Base-by-base conservation (phyloP, 1,140 invertebrate species). In the Drosophila truncata region DNA sequence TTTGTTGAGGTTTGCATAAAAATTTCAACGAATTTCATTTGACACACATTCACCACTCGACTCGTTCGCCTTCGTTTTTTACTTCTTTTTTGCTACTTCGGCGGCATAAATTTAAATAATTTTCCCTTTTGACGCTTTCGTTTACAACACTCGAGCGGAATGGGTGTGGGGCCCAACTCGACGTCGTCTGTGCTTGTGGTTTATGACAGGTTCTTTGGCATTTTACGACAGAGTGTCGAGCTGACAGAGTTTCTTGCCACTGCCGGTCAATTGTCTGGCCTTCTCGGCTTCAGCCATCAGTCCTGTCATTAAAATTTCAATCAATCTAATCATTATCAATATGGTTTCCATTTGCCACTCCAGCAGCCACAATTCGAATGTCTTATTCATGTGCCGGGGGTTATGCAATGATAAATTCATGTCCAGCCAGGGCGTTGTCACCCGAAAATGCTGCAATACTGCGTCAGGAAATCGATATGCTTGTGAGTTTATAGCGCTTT, bases 1-100 rank as follows among this genome's bases (percentile, higher is more conserved):
- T 90, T 90, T 90, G 85, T 84, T 90, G 70, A 74, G 81, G 85
- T 71, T 88, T 78, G 85, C 85, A 88, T 90, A 81, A 84, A 54
- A 84, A 78, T 27, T 81, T 67, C 58, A 84, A 57, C 67, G 84
- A 83, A 80, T 88, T 84, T 84, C 77, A 78, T 63, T 88, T 88
- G 83, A 77, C 80, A 80, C 69, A 88, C 74, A 88, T 74, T 65
- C 76, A 31, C 35, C 16, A 55, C 49, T 61, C 59, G 31, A 49
- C 76, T 63, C 58, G 29, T 29, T 61, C 23, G 61, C 63, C 70
- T 39, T 58, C 35, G 29, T 14, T 61, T 35, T 54, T 41, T 54
- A 41, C 47, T 42, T 67, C 25, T 42, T 29, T 50, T 39, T 54
- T 16, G 27, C 27, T 39, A 44, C 42, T 54, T 54, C 31, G 52